Conservation (phyloP, 2,888 invertebrate genomes). For the Drosophila colorata region DNA sequence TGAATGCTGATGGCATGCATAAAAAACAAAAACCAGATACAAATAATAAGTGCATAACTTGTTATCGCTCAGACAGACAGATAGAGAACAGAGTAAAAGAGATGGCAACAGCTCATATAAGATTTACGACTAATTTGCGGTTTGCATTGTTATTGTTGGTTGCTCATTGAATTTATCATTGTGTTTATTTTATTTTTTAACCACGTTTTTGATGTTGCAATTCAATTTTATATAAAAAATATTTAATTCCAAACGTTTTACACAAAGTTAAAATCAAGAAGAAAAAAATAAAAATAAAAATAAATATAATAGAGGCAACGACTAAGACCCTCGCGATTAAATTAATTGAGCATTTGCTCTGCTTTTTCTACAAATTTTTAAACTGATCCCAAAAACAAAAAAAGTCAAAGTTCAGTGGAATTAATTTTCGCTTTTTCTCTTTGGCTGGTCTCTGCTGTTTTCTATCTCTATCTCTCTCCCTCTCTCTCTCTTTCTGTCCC, state of each 20-base stretch:
- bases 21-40: constrained; percentile 9
- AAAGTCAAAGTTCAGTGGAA: constrained; percentile 55
- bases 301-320: constrained; percentile 10
- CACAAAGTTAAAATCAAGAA: constrained; percentile 15
- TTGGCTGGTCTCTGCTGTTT: too few relatives aligned
- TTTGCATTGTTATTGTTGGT: constrained; percentile 25
- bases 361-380: constrained; percentile 31
- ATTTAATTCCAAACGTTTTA: constrained; percentile 46
- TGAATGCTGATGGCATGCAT: constrained; percentile 50
- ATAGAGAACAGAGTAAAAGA: neutral
- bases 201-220: constrained; percentile 22
- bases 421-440: constrained; percentile 30
- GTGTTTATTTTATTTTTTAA: neutral
- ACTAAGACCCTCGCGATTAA: constrained; percentile 28
- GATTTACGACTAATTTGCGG: constrained; percentile 48
- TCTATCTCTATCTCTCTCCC: neutral
- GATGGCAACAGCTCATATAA: constrained; percentile 4
- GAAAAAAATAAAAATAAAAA: neutral
- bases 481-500: neutral
- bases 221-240: constrained; percentile 1
- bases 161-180: constrained; percentile 20
- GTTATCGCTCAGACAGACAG: constrained; percentile 11
- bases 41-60: constrained; percentile 31
- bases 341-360: constrained; percentile 51
- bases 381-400: constrained; percentile 15